These are phyloP conservation scores for Azorinus chamasolen DNA, from an alignment of 2,888 invertebrate genomes.

Conservation along the genomic window DNA sequence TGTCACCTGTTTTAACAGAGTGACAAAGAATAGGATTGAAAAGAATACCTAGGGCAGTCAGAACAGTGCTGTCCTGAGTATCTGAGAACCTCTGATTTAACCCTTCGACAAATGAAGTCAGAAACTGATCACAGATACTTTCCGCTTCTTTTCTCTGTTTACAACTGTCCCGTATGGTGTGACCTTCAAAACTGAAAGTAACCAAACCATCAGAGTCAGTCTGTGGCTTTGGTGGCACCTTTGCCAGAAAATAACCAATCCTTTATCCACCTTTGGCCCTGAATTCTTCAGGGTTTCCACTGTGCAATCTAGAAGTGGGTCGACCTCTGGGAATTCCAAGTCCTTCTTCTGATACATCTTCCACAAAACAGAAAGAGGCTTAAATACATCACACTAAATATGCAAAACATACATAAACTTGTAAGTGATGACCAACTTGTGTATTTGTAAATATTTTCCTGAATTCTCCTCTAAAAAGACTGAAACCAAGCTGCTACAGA, in stretches of 20 bases:
- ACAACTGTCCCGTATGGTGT: constrained; percentile 54
- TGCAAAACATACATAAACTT: constrained; percentile 58
- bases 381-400: constrained; percentile 51
- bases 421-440: constrained; percentile 46
- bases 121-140: constrained; percentile 47
- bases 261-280: constrained; percentile 24
- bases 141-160: constrained; percentile 56
- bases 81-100: constrained; percentile 45
- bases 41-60: constrained; percentile 18
- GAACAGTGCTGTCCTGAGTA: neutral
- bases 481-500: constrained; percentile 33
- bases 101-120: constrained; percentile 33
- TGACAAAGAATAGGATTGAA: constrained; percentile 11
- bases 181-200: constrained; percentile 58
- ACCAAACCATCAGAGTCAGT: constrained; percentile 36
- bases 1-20: neutral
- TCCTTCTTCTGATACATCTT: constrained; percentile 52
- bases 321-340: constrained; percentile 55
- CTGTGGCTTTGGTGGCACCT: constrained; percentile 39
- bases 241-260: constrained; percentile 26
- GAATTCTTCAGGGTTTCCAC: constrained; percentile 21
- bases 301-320: constrained; percentile 40
- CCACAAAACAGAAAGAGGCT: constrained; percentile 50
- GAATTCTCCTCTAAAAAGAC: constrained; percentile 47
- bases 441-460: constrained; percentile 28